Evolutionary conservation across 2,888 invertebrate species (phyloP).

Genomic region (Gerris lacustris): DNA sequence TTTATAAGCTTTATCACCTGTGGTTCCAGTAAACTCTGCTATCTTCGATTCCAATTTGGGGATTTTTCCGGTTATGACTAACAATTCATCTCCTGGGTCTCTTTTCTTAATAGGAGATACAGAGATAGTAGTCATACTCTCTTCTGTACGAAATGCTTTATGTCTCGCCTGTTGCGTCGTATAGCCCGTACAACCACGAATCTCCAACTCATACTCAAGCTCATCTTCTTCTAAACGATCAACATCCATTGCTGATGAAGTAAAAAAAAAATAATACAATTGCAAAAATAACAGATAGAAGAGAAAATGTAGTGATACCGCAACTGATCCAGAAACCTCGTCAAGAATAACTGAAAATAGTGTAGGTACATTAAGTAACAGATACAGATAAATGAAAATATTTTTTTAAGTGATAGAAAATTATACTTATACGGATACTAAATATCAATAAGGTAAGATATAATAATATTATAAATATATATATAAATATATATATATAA

Average conservation of each 20-base stretch:
- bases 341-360: no score
- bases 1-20: background rate
- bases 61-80: background rate
- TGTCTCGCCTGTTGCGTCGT: background rate
- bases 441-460: no score
- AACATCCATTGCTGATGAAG: background rate
- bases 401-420: no score
- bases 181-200: background rate
- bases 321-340: no score
- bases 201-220: constrained; percentile 3
- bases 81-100: background rate
- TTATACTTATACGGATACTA: no score
- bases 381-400: no score
- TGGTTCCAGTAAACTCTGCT: background rate
- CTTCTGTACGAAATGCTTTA: background rate
- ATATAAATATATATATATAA: no score
- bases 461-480: no score
- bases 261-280: background rate
- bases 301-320: no score
- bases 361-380: no score
- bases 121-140: background rate
- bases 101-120: constrained; percentile 1
- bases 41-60: background rate
- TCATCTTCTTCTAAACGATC: constrained; percentile 3
- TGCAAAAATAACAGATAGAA: no score